phyloP scores from a whole-genome alignment of 2,888 invertebrate species.

The Nephrotoma guestfalica region DNA sequence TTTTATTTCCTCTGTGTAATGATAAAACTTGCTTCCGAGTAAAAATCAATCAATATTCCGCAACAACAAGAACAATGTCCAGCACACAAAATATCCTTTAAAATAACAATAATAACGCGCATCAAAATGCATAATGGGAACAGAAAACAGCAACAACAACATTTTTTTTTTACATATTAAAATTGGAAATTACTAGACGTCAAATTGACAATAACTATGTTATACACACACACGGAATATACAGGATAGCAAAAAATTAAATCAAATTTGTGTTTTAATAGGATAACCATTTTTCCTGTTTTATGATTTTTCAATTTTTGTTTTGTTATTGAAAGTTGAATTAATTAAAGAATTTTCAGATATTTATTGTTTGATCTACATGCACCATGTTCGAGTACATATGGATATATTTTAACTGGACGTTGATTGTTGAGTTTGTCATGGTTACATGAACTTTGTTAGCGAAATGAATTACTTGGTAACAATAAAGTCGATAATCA shows the following conservation, averaged over 20 bases:
- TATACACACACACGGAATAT: neutral
- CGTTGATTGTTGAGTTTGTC: neutral
- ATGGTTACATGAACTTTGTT: neutral
- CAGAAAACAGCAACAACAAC: neutral
- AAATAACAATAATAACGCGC: neutral
- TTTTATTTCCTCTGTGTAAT: neutral
- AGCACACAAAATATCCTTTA: neutral
- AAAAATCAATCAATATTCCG: neutral
- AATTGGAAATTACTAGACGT: neutral
- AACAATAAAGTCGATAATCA: neutral
- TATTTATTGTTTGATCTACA: neutral
- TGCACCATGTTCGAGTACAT: neutral
- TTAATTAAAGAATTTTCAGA: neutral
- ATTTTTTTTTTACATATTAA: neutral
- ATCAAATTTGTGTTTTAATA: neutral
- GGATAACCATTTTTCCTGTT: neutral
- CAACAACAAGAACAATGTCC: neutral
- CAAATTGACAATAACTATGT: neutral
- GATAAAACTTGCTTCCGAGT: neutral
- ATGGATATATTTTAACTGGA: neutral
- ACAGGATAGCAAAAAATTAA: neutral
- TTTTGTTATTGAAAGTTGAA: neutral
- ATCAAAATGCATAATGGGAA: neutral
- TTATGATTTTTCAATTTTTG: neutral
- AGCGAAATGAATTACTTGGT: neutral